phyloP scores from a whole-genome alignment of 2,797 vertebrate genomes.

The Mormyrops boulengeri region DNA sequence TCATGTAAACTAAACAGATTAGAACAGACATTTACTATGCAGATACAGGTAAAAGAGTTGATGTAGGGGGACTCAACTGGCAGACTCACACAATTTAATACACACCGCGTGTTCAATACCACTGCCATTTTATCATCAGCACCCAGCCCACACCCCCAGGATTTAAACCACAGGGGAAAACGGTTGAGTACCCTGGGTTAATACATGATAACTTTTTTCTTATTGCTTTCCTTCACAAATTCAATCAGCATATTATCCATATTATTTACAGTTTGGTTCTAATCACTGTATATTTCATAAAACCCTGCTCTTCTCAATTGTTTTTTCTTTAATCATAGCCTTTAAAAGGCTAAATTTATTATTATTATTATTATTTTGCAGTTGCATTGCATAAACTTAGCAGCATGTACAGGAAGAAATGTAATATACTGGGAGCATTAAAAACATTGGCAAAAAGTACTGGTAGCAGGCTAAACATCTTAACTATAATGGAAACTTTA shows the following conservation, averaged over 20 bases:
- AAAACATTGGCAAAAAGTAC: neutral
- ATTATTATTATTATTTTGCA: neutral
- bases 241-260: neutral
- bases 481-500: neutral
- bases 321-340: neutral
- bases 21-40: neutral
- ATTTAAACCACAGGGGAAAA: neutral
- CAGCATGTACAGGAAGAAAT: neutral
- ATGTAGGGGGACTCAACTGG: neutral
- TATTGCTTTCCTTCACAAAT: neutral
- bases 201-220: neutral
- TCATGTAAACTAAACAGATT: neutral
- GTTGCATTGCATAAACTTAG: neutral
- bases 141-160: neutral
- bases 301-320: neutral
- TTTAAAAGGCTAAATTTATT: neutral
- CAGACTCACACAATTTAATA: neutral
- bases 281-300: neutral
- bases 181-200: neutral
- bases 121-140: too few species aligned
- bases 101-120: too few species aligned
- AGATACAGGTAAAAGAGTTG: neutral
- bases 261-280: neutral
- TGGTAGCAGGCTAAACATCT: neutral
- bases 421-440: neutral